Base-by-base conservation (phyloP, 2,113 vertebrate species). In the Microtus richardsoni region DNA sequence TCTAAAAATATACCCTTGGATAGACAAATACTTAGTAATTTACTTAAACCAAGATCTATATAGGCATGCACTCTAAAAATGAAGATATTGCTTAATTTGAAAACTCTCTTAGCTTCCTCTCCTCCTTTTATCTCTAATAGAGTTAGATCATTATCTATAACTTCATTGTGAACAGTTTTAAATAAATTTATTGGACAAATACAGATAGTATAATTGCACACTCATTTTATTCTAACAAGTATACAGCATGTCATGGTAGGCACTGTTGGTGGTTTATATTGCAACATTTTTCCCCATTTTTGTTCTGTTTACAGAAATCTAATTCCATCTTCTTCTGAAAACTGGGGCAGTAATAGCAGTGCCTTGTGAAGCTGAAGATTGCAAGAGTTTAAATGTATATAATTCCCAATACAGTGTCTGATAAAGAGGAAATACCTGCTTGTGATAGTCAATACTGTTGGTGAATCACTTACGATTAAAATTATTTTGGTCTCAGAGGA, bases 111-210 rank as follows among this genome's bases (percentile, higher is more conserved):
- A 33, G 28, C 58, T 83, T 64, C 16, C 41, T 85, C 60, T 16
- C 4, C 7, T 68, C 24, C 9, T 5, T 33, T 2, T 41, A 41
- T 79, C 24, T 78, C 24, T 41, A 74, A 70, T 66, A 79, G 2
- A 97, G 26, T 85, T 80, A 28, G 84, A 14, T 22, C 41, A 86
- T 68, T 82, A 62, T 79, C 83, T 87, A 26, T 39, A 88, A 86
- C 80, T 86, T 7, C 44, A 82, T 30, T 75, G 73, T 85, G 49
- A 93, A 71, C 66, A 54, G 1, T 4, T 82, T 89, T 78, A 66
- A 82, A 26, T 73, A 80, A 64, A 93, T 93, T 73, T 91, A 24
- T 75, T 89, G 82, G 70, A 22, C 64, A 78, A 85, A 62, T 44
- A 54, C 30, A 74, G 11, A 10, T 49, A 77, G 26, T 21, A 26